These are phyloP conservation scores for Iselma pallidipennis DNA, from an alignment of 2,888 invertebrate genomes.

Conservation along the genomic window DNA sequence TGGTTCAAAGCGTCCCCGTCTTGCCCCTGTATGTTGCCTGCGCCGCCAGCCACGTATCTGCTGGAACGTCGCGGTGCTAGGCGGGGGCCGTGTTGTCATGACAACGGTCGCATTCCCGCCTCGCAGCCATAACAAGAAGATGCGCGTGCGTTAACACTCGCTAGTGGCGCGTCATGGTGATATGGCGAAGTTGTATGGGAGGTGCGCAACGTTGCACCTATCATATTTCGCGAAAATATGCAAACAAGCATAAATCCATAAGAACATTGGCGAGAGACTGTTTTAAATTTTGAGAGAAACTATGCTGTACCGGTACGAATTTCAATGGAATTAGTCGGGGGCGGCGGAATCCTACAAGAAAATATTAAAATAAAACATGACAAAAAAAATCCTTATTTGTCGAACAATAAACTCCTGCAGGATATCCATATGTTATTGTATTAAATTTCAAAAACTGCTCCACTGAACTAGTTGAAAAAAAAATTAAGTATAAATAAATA, in stretches of 20 bases:
- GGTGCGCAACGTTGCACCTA: constrained; percentile 33
- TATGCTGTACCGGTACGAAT: not conserved
- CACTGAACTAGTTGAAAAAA: too few relatives aligned
- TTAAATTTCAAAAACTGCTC: too few relatives aligned
- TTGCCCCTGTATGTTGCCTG: constrained; percentile 18
- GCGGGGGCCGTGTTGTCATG: constrained; percentile 49
- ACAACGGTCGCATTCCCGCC: constrained; percentile 58
- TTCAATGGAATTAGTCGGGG: not conserved
- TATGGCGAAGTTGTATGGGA: constrained; percentile 43
- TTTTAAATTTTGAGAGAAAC: not conserved
- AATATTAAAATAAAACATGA: not conserved
- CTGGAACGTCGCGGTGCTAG: constrained; percentile 25
- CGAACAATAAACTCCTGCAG: not conserved
- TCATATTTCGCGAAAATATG: constrained; percentile 31
- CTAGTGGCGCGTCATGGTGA: constrained; percentile 44
- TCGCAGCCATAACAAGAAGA: constrained; percentile 54
- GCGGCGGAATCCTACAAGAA: not conserved
- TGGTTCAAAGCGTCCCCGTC: constrained; percentile 18
- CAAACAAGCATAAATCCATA: not conserved
- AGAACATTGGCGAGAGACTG: not conserved
- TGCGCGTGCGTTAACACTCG: constrained; percentile 43
- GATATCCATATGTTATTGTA: not conserved
- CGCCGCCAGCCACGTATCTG: constrained; percentile 21
- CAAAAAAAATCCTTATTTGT: too few relatives aligned
- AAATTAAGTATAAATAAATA: too few relatives aligned